These are phyloP conservation scores for Drosophila falleni DNA, from an alignment of 2,888 invertebrate species.

Conservation along the genomic window DNA sequence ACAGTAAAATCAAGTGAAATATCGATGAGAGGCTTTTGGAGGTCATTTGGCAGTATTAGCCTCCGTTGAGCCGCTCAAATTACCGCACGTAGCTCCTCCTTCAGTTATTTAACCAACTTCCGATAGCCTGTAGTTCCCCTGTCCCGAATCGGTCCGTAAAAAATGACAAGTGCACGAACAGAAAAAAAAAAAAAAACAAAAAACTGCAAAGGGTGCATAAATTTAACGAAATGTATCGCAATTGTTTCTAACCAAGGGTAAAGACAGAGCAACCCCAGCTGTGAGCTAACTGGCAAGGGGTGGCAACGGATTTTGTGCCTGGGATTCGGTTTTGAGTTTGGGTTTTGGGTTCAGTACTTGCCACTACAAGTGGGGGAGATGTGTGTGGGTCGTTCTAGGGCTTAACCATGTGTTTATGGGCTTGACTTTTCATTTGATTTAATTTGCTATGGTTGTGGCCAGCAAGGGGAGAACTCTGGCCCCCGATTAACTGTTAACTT, in stretches of 20 bases:
- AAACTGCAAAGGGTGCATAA: conserved; percentile 74
- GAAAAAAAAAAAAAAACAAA: conserved; percentile 9
- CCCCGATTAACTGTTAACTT: conserved; percentile 72
- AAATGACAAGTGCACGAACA: conserved; percentile 69
- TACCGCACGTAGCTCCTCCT: conserved; percentile 52
- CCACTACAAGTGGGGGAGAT: conserved; percentile 32
- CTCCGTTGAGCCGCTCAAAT: conserved; percentile 64
- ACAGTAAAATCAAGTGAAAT: conserved; percentile 75
- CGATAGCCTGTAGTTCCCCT: conserved; percentile 29
- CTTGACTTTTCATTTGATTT: conserved; percentile 81
- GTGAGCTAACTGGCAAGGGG: conserved; percentile 35
- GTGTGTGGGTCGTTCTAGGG: conserved; percentile 37
- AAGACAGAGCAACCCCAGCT: conserved; percentile 46
- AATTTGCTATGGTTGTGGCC: conserved; percentile 60
- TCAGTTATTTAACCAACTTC: conserved; percentile 41
- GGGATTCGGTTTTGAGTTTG: conserved; percentile 34
- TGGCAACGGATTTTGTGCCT: conserved; percentile 32
- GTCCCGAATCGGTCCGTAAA: conserved; percentile 46
- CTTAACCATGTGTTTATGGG: conserved; percentile 72
- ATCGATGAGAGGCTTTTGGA: conserved; percentile 67
- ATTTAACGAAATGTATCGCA: conserved; percentile 76
- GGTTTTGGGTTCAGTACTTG: conserved; percentile 19
- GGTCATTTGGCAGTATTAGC: conserved; percentile 75
- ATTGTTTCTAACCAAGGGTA: conserved; percentile 71
- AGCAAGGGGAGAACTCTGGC: conserved; percentile 38